phyloP scores from a whole-genome alignment of 2,888 invertebrate species.

The Ornithoptera priamus region DNA sequence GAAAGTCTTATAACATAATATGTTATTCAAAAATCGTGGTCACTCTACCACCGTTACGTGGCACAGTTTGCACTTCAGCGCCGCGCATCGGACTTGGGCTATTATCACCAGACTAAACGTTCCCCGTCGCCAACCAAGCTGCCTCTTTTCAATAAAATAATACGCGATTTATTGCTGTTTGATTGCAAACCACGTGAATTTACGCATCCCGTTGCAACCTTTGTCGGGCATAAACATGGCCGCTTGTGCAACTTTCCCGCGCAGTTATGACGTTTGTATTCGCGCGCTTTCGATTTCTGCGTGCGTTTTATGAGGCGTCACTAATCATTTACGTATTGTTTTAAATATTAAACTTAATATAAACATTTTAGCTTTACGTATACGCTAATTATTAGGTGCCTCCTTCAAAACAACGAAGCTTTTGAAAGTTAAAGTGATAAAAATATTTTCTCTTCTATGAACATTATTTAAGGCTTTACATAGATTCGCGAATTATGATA shows the following conservation, averaged over 20 bases:
- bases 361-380: too few species aligned
- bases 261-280: conserved; percentile 15
- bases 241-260: conserved; percentile 16
- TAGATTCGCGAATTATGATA: too few species aligned
- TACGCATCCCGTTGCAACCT: conserved; percentile 12
- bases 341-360: not conserved
- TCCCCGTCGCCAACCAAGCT: not conserved
- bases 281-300: conserved; percentile 12
- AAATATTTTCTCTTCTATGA: too few species aligned
- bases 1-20: not conserved
- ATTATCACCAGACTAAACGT: conserved; percentile 11
- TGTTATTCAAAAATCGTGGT: conserved; percentile 9
- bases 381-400: too few species aligned
- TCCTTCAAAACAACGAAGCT: too few species aligned
- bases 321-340: conserved; percentile 6
- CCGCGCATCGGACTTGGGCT: not conserved
- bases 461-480: too few species aligned
- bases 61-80: conserved; percentile 14
- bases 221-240: conserved; percentile 8
- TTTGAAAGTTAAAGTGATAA: too few species aligned
- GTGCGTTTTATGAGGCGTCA: not conserved
- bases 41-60: conserved; percentile 21
- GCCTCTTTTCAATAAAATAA: conserved; percentile 19
- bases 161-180: conserved; percentile 8
- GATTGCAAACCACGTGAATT: conserved; percentile 8